phyloP scores from a whole-genome alignment of 1,140 invertebrate species.

The Penaeus vannamei region DNA sequence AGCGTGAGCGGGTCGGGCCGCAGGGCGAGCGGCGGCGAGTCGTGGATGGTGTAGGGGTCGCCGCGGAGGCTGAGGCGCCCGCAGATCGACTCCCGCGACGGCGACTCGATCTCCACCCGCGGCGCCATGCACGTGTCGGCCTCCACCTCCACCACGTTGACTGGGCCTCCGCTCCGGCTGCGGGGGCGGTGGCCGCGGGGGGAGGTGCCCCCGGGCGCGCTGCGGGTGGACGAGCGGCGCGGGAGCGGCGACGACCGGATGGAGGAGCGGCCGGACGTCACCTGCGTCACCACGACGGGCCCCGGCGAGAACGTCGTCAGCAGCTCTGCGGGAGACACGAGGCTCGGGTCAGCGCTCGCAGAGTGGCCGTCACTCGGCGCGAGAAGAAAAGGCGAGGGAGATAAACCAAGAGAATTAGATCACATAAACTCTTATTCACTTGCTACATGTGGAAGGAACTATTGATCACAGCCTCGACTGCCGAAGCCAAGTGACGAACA shows the following conservation, averaged over 20 bases:
- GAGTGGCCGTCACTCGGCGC: no score
- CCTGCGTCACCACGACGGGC: constrained; percentile 53
- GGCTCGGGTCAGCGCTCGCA: no score
- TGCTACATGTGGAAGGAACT: no score
- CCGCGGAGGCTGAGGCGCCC: constrained; percentile 16
- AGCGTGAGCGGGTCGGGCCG: constrained; percentile 6
- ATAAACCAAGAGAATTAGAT: no score
- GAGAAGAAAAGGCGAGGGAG: no score
- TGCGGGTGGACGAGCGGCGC: constrained; percentile 51
- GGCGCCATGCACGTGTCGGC: constrained; percentile 42
- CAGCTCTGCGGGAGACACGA: constrained; percentile 34
- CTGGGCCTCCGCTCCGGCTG: constrained; percentile 39
- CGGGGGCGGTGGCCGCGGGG: constrained; percentile 37
- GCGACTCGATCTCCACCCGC: constrained; percentile 54
- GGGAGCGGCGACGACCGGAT: constrained; percentile 44
- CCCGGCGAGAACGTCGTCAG: constrained; percentile 53
- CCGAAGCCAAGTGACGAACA: no score
- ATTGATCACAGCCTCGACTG: no score
- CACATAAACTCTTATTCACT: no score
- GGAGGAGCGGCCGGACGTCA: constrained; percentile 44
- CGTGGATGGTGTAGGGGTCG: not conserved
- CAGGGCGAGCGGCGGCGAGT: not conserved
- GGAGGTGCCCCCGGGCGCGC: constrained; percentile 48
- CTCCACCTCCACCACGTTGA: constrained; percentile 59
- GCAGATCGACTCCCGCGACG: constrained; percentile 14